phyloP scores from a whole-genome alignment of 2,797 vertebrate species.

The Notolepis coatsorum region DNA sequence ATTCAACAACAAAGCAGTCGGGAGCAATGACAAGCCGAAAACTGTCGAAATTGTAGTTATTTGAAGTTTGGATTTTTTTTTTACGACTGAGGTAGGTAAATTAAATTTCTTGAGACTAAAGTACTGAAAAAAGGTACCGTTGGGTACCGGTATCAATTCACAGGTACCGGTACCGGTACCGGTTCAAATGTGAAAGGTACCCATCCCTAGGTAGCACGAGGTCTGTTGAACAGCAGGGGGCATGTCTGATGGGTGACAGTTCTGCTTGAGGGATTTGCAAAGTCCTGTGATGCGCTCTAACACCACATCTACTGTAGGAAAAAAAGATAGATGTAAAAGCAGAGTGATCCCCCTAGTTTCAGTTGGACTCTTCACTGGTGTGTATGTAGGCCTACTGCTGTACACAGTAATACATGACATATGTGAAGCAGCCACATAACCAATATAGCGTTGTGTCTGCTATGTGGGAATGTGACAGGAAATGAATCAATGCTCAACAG shows the following conservation, averaged over 20 bases:
- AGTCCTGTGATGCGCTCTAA: conserved; percentile 15
- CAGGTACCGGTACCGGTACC: too few species aligned
- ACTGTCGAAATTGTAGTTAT: too few species aligned
- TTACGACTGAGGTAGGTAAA: too few species aligned
- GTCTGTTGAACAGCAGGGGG: conserved; percentile 59
- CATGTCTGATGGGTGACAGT: conserved; percentile 37
- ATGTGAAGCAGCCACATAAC: conserved; percentile 45
- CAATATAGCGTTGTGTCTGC: conserved; percentile 55
- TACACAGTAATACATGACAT: conserved; percentile 48
- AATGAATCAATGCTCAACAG: conserved; percentile 72
- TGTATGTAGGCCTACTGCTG: conserved; percentile 42
- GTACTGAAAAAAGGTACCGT: too few species aligned
- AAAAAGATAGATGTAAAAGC: conserved; percentile 5
- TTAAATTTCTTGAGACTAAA: too few species aligned
- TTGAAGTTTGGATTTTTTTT: too few species aligned
- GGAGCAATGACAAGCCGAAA: too few species aligned
- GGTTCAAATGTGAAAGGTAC: too few species aligned
- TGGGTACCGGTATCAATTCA: too few species aligned
- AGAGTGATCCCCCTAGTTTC: conserved; percentile 12
- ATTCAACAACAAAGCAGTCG: too few species aligned
- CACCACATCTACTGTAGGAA: too few species aligned
- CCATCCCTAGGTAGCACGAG: conserved; percentile 46
- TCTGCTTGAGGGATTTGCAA: conserved; percentile 4
- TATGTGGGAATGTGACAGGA: conserved; percentile 58
- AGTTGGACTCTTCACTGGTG: conserved; percentile 27